Base-by-base conservation (phyloP, 53 echinoderm and acorn worm genomes). In the Astropecten irregularis region DNA sequence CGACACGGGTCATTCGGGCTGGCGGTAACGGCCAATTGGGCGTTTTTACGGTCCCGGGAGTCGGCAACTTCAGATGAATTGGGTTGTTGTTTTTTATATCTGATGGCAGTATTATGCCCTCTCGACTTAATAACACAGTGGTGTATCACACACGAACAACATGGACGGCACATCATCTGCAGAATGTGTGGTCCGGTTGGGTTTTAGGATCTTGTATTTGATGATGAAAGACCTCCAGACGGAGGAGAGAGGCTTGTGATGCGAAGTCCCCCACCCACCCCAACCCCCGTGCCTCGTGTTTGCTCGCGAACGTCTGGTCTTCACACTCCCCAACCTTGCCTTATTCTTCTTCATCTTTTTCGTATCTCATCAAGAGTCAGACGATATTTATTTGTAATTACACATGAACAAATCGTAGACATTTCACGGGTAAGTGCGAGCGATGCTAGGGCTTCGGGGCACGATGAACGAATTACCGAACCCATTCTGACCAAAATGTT, bases 41-140 rank as follows among this genome's bases (percentile, higher is more conserved):
- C 31, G 14, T 49, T 73, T 51, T 57, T 74, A 76, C 56, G 26
- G 59, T 40, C 15, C 14, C 23, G n/a, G 1, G 22, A 9, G 76
- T 56, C 76, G 76, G 76, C 76, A 76, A 76, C 76, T 57, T 76
- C 76, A 76, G 11, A 55, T 36, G 37, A 42, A 57, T n/a, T 4
- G 22, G 37, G n/a, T n/a, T n/a, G n/a, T n/a, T n/a, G n/a, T n/a
- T n/a, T n/a, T n/a, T n/a, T n/a, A n/a, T n/a, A n/a, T n/a, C n/a
- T 49, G 38, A 77, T 28, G 62, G 62, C 32, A 79, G 61, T 62
- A 77, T 34, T n/a, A n/a, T n/a, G n/a, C 48, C 62, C 52, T 10
- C 77, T 47, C 30, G 63, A 62, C 48, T 79, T 79, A 62, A 31
- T 61, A 79, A 47, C 60, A 79, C 79, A 79, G 46, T 46, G 61